Percentiles rank a stretch among this genome's conserved stretches.
phyloP scores from a whole-genome alignment of 37 sponge, comb jelly and placozoan genomes.

The Halisarca cf. caerulea region DNA sequence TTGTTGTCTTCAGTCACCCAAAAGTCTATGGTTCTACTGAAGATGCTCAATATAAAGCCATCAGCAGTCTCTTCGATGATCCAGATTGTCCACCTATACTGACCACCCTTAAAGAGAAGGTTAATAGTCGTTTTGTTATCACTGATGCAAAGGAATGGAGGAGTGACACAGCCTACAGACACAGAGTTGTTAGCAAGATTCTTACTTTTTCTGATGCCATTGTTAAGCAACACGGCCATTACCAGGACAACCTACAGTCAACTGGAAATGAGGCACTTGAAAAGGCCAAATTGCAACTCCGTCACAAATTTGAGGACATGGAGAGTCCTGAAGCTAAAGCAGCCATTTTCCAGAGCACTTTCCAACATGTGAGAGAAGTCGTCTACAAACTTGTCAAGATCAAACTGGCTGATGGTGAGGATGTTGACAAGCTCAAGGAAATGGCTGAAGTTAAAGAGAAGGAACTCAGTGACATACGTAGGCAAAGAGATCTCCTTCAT shows the following conservation, averaged over 20 bases:
- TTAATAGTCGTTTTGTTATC: background rate
- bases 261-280: background rate
- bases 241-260: background rate
- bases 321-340: background rate
- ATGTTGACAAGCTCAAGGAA: no score
- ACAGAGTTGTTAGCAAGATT: background rate
- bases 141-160: background rate
- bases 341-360: background rate
- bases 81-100: background rate
- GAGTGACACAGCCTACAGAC: background rate
- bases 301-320: background rate
- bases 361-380: background rate
- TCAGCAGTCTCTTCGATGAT: background rate
- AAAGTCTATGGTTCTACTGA: background rate
- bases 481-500: background rate
- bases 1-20: background rate
- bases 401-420: background rate
- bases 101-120: background rate
- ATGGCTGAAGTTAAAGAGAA: background rate
- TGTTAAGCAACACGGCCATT: background rate
- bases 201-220: background rate
- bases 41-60: background rate
- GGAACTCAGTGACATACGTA: background rate
- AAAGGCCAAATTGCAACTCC: background rate
- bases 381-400: background rate